These are phyloP conservation scores for Ericerus pela DNA, from an alignment of 1,140 invertebrate genomes.

Conservation along the genomic window DNA sequence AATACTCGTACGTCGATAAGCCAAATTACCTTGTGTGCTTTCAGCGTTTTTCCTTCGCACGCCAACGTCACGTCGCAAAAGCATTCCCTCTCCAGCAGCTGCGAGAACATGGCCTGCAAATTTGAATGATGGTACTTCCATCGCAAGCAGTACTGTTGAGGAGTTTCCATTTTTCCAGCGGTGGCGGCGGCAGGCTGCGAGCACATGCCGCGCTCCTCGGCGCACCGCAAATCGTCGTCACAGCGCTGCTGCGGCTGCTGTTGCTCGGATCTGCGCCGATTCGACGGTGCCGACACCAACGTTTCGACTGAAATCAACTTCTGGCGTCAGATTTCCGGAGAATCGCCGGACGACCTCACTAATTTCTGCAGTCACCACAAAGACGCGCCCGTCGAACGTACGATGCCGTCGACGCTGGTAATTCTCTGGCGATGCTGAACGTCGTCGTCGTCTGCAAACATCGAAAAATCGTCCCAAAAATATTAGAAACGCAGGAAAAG, in stretches of 20 bases:
- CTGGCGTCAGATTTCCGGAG: neutral
- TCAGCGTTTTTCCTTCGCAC: constrained; percentile 71
- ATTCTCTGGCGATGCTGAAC: too few relatives aligned
- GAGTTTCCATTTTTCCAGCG: constrained; percentile 8
- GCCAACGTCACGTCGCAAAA: constrained; percentile 83
- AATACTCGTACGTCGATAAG: too few relatives aligned
- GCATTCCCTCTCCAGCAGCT: constrained; percentile 66
- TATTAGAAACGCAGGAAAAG: too few relatives aligned
- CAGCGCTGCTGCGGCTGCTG: too few relatives aligned
- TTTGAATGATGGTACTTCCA: constrained; percentile 87
- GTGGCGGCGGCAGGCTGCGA: constrained; percentile 8
- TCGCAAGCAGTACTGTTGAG: constrained; percentile 74
- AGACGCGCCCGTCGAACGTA: too few relatives aligned
- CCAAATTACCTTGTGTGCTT: constrained; percentile 76
- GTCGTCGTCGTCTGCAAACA: too few relatives aligned
- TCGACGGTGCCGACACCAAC: neutral
- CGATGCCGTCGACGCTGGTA: too few relatives aligned
- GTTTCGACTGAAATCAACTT: too few relatives aligned
- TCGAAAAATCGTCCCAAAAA: too few relatives aligned
- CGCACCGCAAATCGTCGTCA: neutral
- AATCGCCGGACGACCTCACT: too few relatives aligned
- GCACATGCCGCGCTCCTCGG: constrained; percentile 9
- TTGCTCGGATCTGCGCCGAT: too few relatives aligned
- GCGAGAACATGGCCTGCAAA: constrained; percentile 70
- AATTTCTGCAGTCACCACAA: too few relatives aligned